Base-by-base conservation (phyloP, 2,797 vertebrate species). In the Chromobotia macracanthus region DNA sequence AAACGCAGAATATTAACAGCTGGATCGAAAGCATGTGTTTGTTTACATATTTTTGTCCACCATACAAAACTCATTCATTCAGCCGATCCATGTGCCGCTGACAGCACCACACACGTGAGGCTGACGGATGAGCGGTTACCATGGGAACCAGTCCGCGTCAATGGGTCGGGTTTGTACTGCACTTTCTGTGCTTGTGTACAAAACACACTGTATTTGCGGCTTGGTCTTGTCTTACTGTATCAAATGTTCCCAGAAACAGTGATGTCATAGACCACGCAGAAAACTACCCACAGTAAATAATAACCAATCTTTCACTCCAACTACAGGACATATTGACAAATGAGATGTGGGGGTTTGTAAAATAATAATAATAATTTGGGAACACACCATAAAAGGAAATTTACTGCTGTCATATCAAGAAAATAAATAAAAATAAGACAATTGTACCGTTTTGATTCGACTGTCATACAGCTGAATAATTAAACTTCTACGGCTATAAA, bases 91-190 rank as follows among this genome's bases (percentile, higher is more conserved):
- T 44, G 74, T 76, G 61, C 19, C 13, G 5, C 2, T 66, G 46
- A 68, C 64, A 58, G 58, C 60, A 9, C 28, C 2, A 19, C 2
- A 3, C 50, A 67, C 15, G 48, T 76, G 50, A 58, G 64, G 38
- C 65, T 58, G 65, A 61, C 18, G 23, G 75, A 50, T 18, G n/a
- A 68, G 75, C 18, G 16, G 65, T 69, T 61, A 18, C 75, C n/a
- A 60, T 3, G 25, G 55, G 41, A 77, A 69, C 55, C 5, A 7
- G 64, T 6, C 19, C 1, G 64, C 38, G 12, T 68, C 51, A 76
- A 21, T 2, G 0, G 73, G 31, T 46, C 3, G 3, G 28, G 48
- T 28, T 67, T 69, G 41, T 23, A n/a, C 25, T 31, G 58, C 73
- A 23, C 5, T 3, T 31, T 48, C 23, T 48, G 38, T 73, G 56